These are phyloP conservation scores for Echinops telfairi DNA, from an alignment of 2,113 vertebrate genomes.

Conservation along the genomic window DNA sequence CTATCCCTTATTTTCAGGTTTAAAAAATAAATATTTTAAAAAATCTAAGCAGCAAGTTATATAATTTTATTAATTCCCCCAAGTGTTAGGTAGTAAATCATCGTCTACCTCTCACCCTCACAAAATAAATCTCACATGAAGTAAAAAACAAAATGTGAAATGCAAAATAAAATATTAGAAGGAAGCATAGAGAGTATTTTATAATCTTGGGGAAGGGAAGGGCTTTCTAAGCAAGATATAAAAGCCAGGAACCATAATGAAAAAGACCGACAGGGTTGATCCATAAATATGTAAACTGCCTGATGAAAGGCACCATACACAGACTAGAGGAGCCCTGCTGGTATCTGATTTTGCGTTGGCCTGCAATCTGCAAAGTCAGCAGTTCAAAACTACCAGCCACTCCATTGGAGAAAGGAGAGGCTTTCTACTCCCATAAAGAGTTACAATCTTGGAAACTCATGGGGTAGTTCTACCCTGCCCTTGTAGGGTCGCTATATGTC, in stretches of 20 bases:
- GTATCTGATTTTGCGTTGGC: no score
- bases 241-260: constrained; percentile 13
- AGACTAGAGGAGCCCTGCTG: not conserved
- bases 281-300: not conserved
- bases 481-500: no score
- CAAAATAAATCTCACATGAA: constrained; percentile 64
- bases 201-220: not conserved
- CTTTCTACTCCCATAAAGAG: no score
- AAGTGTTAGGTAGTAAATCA: constrained; percentile 63
- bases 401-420: no score
- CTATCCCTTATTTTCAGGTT: constrained; percentile 35
- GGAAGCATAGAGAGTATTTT: constrained; percentile 46
- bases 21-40: constrained; percentile 53
- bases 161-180: constrained; percentile 58
- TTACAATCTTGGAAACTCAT: no score
- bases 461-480: no score
- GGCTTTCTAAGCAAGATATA: constrained; percentile 43
- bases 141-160: constrained; percentile 59
- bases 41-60: not conserved
- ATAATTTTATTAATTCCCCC: constrained; percentile 16
- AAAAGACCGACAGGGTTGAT: constrained; percentile 52
- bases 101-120: constrained; percentile 29
- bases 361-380: no score
- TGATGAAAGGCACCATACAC: constrained; percentile 45
- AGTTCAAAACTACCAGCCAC: no score